Base-by-base conservation (phyloP, 2,113 vertebrate genomes). In the Chrysochloris asiatica region DNA sequence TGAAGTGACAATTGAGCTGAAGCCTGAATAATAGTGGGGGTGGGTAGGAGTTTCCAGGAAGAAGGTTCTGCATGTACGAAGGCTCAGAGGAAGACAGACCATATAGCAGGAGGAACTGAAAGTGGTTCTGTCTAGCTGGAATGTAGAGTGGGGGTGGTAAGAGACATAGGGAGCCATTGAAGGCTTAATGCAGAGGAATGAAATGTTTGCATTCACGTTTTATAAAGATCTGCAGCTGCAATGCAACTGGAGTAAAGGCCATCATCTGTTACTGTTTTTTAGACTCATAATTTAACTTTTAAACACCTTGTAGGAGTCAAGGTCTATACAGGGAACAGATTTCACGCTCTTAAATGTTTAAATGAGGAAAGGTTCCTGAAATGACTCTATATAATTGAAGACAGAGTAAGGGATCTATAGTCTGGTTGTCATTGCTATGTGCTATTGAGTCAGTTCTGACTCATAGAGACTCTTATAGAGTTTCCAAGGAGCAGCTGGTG, bases 81-180 rank as follows among this genome's bases (percentile, higher is more conserved):
- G 76, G 43, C 69, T 93, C 73, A 76, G 93, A 82, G 92, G 92
- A 96, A 94, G 87, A 63, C 54, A 84, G 86, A 22, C 28, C 26
- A 0, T 3, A 13, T n/a, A 71, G 65, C 83, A 90, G 85, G 83
- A 56, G 93, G 92, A 96, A 96, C 76, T 90, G 92, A 95, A 90
- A 95, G 86, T 59, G 45, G 59, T 81, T 88, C 43, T 86, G 71
- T 88, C 65, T 90, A 86, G 84, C 80, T 77, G 80, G 59, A 47
- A 7, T 36, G 90, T 52, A 59, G 80, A 81, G 43, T 59, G 33
- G 71, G 83, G 47, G 80, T 88, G 65, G 65, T 38, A 76, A 77
- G 0, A 8, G 5, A 13, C 22, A 11, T 72, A 73, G 36, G n/a
- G 69, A 89, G 87, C 21, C 48, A 4, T 2, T 59, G 82, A 87